Evolutionary conservation across 2,113 vertebrate genomes (phyloP).

Genomic region (Chunga burmeisteri): DNA sequence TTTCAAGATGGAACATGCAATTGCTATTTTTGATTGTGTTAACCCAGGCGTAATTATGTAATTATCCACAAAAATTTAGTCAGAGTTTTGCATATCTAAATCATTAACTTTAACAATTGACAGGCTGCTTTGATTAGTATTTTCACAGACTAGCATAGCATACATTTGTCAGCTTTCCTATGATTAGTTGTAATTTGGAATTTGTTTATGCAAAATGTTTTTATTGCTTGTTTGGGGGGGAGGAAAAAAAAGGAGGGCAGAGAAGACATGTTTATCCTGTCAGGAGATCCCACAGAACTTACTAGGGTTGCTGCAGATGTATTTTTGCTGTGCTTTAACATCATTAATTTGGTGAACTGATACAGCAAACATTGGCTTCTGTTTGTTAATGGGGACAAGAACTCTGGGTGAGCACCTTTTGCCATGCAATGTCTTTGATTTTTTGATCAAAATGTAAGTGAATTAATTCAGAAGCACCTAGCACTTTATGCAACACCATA

Average conservation of each 20-base stretch:
- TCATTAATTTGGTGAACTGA: background rate
- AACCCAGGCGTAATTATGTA: slow-evolving; percentile 79
- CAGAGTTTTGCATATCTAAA: slow-evolving; percentile 79
- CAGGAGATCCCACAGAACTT: slow-evolving; percentile 25
- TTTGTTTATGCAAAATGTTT: slow-evolving; percentile 82
- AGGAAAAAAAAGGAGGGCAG: background rate
- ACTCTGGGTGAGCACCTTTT: background rate
- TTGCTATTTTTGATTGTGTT: slow-evolving; percentile 79
- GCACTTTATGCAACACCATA: background rate
- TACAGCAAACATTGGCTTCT: background rate
- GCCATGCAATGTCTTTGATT: background rate
- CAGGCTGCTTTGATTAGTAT: slow-evolving; percentile 82
- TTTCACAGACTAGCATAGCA: slow-evolving; percentile 73
- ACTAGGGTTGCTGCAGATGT: background rate
- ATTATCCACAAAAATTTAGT: slow-evolving; percentile 82
- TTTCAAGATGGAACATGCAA: slow-evolving; percentile 64
- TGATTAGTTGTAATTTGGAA: slow-evolving; percentile 79
- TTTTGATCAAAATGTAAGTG: slow-evolving; percentile 29
- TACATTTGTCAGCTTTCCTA: slow-evolving; percentile 78
- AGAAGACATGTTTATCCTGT: slow-evolving; percentile 30
- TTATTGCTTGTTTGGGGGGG: slow-evolving; percentile 64
- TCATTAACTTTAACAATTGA: slow-evolving; percentile 84
- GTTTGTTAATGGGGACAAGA: background rate
- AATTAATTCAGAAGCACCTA: background rate
- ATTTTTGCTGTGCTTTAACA: slow-evolving; percentile 12